These are phyloP conservation scores for Psittacula cyanocephala DNA, from an alignment of 2,113 vertebrate genomes.

Conservation along the genomic window DNA sequence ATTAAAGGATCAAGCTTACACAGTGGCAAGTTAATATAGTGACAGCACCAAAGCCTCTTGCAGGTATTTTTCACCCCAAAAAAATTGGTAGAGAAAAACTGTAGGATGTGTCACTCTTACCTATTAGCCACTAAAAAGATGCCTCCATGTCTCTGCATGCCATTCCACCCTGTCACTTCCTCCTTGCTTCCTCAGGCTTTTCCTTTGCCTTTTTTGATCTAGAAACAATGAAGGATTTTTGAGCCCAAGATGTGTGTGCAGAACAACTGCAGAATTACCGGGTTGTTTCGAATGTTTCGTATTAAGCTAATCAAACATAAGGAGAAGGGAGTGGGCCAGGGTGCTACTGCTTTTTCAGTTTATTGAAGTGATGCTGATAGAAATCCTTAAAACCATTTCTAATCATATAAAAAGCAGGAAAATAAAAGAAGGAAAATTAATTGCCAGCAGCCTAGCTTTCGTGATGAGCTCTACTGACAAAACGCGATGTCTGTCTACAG, in stretches of 20 bases:
- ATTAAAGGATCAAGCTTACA: background rate
- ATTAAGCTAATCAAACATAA: background rate
- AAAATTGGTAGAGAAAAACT: background rate
- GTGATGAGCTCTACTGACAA: background rate
- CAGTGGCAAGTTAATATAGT: background rate
- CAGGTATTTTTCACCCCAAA: background rate
- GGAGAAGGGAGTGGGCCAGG: background rate
- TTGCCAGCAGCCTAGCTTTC: background rate
- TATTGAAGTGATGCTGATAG: background rate
- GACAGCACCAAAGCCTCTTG: background rate
- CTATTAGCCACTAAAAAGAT: background rate
- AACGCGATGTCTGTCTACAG: background rate
- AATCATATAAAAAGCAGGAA: background rate
- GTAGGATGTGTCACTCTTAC: background rate
- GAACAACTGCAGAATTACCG: background rate
- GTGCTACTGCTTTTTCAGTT: background rate
- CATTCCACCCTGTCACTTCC: background rate
- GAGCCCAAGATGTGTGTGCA: background rate
- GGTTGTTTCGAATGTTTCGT: background rate
- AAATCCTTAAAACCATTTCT: background rate
- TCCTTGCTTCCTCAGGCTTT: background rate
- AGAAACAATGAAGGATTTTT: background rate
- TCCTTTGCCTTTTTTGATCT: background rate
- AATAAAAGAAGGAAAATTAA: background rate
- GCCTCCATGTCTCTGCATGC: background rate